Evolutionary conservation across 2,113 vertebrate genomes (phyloP).

Genomic region (Toxotes chatareus): DNA sequence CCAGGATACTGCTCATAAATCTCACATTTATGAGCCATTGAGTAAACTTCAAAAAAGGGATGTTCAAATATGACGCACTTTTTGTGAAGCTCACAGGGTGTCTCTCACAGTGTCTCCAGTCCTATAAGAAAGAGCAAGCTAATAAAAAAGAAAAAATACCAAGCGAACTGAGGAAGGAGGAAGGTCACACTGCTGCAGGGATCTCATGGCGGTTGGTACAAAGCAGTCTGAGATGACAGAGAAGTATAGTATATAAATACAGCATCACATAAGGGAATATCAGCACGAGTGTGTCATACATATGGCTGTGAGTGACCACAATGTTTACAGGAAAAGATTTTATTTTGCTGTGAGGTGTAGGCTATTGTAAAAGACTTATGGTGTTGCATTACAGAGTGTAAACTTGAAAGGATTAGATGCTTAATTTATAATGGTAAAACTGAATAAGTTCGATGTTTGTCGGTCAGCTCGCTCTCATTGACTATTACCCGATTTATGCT

Average conservation of each 20-base stretch:
- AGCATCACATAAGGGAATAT: conserved; percentile 10
- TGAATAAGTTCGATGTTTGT: too few relatives aligned
- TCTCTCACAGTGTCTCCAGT: conserved; percentile 30
- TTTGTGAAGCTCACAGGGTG: conserved; percentile 21
- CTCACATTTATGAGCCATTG: conserved; percentile 7
- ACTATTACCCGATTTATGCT: too few relatives aligned
- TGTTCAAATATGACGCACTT: conserved; percentile 43
- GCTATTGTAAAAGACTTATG: background rate
- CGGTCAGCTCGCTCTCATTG: too few relatives aligned
- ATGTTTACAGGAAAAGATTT: background rate
- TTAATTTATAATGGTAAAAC: background rate
- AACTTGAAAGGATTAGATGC: background rate
- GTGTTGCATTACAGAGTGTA: background rate
- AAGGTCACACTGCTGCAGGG: conserved; percentile 61
- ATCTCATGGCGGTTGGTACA: conserved; percentile 8
- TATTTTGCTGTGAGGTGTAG: background rate
- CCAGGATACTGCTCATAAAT: conserved; percentile 11
- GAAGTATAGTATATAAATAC: conserved; percentile 31
- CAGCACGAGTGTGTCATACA: background rate
- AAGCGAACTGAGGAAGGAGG: conserved; percentile 10
- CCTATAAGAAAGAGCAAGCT: conserved; percentile 51
- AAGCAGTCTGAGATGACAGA: conserved; percentile 43
- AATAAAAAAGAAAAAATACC: conserved; percentile 38
- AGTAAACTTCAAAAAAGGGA: conserved; percentile 21
- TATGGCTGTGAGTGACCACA: background rate